phyloP scores from a whole-genome alignment of 2,888 invertebrate genomes.

The Epinotia bilunana region DNA sequence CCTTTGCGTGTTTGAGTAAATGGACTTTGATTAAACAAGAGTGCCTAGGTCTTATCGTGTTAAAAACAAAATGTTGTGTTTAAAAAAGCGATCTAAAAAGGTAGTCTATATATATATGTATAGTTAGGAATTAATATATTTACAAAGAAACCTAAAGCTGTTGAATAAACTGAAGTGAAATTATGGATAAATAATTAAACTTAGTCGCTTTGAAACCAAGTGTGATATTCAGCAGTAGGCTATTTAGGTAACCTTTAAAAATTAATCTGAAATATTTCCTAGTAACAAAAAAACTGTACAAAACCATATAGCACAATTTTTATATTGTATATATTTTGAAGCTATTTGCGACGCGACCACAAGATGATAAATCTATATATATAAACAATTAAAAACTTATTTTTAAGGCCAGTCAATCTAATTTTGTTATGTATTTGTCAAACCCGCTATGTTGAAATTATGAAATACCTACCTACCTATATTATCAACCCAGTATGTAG shows the following conservation, averaged over 20 bases:
- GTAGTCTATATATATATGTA: too few relatives aligned
- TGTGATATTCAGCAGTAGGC: conserved; percentile 10
- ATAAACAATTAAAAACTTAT: too few relatives aligned
- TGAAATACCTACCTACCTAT: too few relatives aligned
- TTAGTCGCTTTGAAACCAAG: conserved; percentile 1
- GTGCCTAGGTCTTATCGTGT: too few relatives aligned
- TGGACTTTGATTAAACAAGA: too few relatives aligned
- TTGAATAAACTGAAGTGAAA: neutral
- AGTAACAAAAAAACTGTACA: conserved; percentile 22
- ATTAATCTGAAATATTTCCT: neutral
- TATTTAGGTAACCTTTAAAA: neutral
- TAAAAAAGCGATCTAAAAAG: too few relatives aligned
- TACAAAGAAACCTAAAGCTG: neutral
- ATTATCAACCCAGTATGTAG: too few relatives aligned
- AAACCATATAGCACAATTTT: conserved; percentile 12
- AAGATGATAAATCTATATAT: neutral
- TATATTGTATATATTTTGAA: conserved; percentile 27
- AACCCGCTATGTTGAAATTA: too few relatives aligned
- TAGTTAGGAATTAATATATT: neutral
- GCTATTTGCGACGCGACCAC: conserved; percentile 19
- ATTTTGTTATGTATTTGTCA: too few relatives aligned
- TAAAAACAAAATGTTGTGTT: too few relatives aligned
- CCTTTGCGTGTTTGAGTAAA: too few relatives aligned
- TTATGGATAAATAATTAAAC: neutral
- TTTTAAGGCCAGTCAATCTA: too few relatives aligned